Base-by-base conservation (phyloP, 2,888 invertebrate genomes). In the Sericinus montela region DNA sequence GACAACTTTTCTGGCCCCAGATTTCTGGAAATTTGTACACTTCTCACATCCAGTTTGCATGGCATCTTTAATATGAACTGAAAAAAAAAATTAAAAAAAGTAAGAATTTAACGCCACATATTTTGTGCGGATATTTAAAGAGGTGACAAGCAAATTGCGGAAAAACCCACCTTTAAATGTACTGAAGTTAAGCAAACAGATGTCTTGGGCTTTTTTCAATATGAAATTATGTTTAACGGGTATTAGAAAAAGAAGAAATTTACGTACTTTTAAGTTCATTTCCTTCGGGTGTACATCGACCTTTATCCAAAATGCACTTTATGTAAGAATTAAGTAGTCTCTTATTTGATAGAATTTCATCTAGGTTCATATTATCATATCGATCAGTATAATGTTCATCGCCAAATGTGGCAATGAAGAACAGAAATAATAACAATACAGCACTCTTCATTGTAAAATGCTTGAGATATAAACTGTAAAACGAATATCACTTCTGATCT, bases 321-420 rank as follows among this genome's bases (percentile, higher is more conserved):
- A 94, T 75, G 62, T 94, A 94, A 34, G 92, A 91, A 39, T 89
- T 80, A 5, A 94, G 73, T 25, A 95, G 76, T 50, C 94, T 89
- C 16, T 91, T 91, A 67, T 92, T 95, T 0, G 65, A 72, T n/a
- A 95, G 67, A 51, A 94, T 91, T 61, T 92, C 91, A 42, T 94
- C 93, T 44, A 94, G 58, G 65, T 95, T 90, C 29, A 95, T 79
- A 62, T 92, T 90, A 64, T 94, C 94, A 60, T 92, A 95, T 64
- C 91, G 91, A 37, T 91, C 91, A 1, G 93, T 92, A 66, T 94
- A 84, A 7, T 62, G 60, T n/a, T 72, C 69, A 1, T 59, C 58
- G 5, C 56, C 56, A 2, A 44, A 37, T 2, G 57, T 19, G 4
- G 50, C 40, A 16, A 59, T 7, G 2, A 53, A n/a, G 7, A 42